Evolutionary conservation across 2,888 invertebrate genomes (phyloP).

Genomic region (Cerceris rybyensis): DNA sequence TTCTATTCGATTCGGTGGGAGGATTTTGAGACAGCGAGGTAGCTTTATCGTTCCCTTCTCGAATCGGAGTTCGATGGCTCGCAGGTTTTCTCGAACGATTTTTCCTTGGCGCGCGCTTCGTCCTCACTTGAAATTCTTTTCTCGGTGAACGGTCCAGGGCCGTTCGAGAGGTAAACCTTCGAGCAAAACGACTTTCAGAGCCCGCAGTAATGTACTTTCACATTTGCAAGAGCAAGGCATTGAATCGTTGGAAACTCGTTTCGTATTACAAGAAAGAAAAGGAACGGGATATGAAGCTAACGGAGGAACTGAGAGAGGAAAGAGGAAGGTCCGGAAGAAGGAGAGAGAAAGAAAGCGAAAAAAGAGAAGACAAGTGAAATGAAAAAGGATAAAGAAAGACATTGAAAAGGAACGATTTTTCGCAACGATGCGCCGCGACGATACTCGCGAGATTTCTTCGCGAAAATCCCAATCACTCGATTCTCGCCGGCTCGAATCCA

Average conservation of each 20-base stretch:
- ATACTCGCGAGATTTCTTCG: constrained; percentile 20
- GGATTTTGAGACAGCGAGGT: neutral
- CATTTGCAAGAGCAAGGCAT: constrained; percentile 68
- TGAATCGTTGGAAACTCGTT: constrained; percentile 68
- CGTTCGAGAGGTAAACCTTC: constrained; percentile 66
- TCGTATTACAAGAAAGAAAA: constrained; percentile 46
- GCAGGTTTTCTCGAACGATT: constrained; percentile 26
- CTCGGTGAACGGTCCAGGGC: constrained; percentile 65
- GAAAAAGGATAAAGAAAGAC: neutral
- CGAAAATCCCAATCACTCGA: constrained; percentile 26
- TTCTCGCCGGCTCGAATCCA: constrained; percentile 5
- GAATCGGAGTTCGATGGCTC: neutral
- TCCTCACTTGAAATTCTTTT: constrained; percentile 59
- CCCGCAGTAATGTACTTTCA: constrained; percentile 67
- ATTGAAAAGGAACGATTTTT: constrained; percentile 38
- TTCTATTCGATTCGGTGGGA: neutral
- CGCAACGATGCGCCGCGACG: constrained; percentile 29
- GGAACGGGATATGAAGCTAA: constrained; percentile 6
- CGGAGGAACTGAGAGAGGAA: constrained; percentile 2
- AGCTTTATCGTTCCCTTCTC: neutral
- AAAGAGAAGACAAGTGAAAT: neutral
- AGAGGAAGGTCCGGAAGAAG: constrained; percentile 4
- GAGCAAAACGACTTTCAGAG: constrained; percentile 68
- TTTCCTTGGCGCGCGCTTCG: constrained; percentile 31
- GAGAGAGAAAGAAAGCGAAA: constrained; percentile 15